A percentile compares a stretch with the other conserved stretches of the same genome.
Conservation (phyloP, 2,888 invertebrate genomes). For the Altica lythri region DNA sequence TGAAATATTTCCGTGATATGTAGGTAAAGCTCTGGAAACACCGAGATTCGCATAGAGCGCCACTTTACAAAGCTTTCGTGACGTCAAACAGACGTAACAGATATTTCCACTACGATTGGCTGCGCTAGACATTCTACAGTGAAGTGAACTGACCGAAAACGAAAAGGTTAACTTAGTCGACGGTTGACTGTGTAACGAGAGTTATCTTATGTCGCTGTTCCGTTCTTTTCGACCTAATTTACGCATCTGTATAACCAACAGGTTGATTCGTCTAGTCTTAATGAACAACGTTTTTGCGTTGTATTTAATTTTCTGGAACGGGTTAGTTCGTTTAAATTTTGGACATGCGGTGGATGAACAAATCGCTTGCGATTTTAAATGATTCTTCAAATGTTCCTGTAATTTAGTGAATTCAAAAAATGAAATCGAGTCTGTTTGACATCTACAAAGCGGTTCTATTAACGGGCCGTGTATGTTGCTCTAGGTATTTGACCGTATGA, state of each 20-base stretch:
- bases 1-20: too few relatives aligned
- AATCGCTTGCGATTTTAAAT: constrained; percentile 25
- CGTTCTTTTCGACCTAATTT: constrained; percentile 28
- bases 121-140: constrained; percentile 44
- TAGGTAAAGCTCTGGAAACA: background rate
- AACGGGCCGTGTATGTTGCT: constrained; percentile 31
- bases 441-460: constrained; percentile 34
- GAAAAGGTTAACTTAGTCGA: constrained; percentile 53
- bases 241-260: constrained; percentile 26
- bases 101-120: constrained; percentile 45
- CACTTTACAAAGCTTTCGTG: constrained; percentile 42
- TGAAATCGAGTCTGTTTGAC: constrained; percentile 29
- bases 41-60: constrained; percentile 1
- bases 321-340: constrained; percentile 12
- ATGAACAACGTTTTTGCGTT: constrained; percentile 23
- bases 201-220: constrained; percentile 17
- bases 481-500: constrained; percentile 32
- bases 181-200: constrained; percentile 40
- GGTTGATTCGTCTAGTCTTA: constrained; percentile 26
- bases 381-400: too few relatives aligned
- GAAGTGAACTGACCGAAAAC: constrained; percentile 53
- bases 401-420: constrained; percentile 24
- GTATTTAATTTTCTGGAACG: constrained; percentile 13
- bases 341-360: constrained; percentile 16
- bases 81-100: constrained; percentile 47